Conservation (phyloP, 2,797 vertebrate species). For the Gymnopithys bicolor region DNA sequence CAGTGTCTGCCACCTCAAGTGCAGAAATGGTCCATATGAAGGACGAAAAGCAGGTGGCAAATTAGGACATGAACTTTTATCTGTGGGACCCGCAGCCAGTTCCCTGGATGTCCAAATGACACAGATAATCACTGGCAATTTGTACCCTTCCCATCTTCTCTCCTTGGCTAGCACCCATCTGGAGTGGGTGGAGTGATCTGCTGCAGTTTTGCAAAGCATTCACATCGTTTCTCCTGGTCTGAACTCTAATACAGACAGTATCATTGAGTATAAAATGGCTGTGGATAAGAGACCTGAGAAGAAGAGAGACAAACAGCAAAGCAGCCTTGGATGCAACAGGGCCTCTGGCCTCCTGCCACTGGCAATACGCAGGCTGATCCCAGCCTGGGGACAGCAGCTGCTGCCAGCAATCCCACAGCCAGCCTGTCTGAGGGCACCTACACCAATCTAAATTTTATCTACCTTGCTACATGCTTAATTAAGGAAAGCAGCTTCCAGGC, state of each 20-base stretch:
- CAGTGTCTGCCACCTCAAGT: accelerated
- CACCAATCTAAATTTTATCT: neutral
- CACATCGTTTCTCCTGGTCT: neutral
- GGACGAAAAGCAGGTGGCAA: constrained; percentile 29
- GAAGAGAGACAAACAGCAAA: neutral
- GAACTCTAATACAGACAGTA: neutral
- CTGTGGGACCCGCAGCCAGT: neutral
- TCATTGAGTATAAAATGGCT: neutral
- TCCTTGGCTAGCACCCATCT: neutral
- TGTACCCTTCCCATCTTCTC: neutral
- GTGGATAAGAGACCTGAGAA: neutral
- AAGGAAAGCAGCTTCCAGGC: neutral
- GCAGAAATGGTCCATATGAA: neutral
- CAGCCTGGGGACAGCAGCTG: neutral
- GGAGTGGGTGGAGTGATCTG: neutral
- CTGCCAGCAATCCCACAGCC: neutral
- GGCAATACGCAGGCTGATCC: neutral
- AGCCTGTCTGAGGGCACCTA: neutral
- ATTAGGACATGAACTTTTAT: neutral
- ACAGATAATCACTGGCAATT: neutral
- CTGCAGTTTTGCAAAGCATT: neutral
- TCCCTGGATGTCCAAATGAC: neutral
- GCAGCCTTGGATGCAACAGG: neutral
- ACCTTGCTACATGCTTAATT: neutral
- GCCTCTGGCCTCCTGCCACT: neutral